Evolutionary conservation across 2,888 invertebrate genomes (phyloP).

Genomic region (Sinodicranocentrus sp.): DNA sequence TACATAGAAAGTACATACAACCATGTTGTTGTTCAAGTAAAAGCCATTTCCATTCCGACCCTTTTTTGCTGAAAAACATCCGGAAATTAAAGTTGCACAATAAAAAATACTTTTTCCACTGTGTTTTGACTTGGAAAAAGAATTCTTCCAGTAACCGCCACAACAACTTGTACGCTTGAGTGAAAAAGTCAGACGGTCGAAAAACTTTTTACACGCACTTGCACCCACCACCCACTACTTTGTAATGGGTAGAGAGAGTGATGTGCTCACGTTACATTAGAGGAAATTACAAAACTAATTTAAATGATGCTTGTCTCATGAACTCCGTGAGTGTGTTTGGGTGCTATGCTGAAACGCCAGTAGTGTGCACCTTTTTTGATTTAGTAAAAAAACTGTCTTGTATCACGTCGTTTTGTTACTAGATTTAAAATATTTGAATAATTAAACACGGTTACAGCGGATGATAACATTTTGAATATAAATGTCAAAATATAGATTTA

Average conservation of each 20-base stretch:
- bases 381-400: no score
- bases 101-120: neutral
- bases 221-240: neutral
- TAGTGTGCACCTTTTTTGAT: neutral
- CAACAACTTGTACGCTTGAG: neutral
- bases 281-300: neutral
- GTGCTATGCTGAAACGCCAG: no score
- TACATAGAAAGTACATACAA: neutral
- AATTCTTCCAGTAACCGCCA: neutral
- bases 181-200: conserved; percentile 8
- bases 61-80: neutral
- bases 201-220: conserved; percentile 12
- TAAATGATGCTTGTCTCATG: conserved; percentile 6
- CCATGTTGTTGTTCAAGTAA: neutral
- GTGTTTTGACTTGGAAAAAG: neutral
- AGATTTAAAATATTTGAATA: no score
- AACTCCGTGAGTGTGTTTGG: no score
- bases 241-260: neutral
- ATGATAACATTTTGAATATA: no score
- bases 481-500: no score
- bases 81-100: conserved; percentile 18
- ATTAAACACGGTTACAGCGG: no score
- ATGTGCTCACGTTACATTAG: neutral
- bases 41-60: conserved; percentile 8
- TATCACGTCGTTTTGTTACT: no score